Base-by-base conservation (phyloP, 2,113 vertebrate species). In the Phyllostomus hastatus region DNA sequence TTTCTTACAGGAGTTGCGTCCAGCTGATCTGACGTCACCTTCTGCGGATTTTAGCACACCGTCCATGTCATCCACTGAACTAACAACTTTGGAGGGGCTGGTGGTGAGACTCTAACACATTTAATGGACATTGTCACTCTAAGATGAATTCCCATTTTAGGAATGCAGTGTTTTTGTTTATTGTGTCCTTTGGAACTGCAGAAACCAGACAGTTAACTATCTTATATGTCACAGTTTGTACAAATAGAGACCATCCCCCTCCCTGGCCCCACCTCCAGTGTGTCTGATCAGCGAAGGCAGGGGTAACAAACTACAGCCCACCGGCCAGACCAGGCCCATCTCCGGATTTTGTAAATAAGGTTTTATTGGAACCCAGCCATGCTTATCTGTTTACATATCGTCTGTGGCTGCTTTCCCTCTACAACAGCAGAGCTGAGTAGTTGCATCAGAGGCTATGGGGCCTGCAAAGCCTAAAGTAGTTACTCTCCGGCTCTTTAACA, bases 261-360 rank as follows among this genome's bases (percentile, higher is more conserved):
- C 41, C 26, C 8, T 1, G 0, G 0, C 17, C 33, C 26, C 6
- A 0, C 19, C 38, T 15, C 7, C 3, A 15, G 19, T 69, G 35
- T 87, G 81, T 95, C 35, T 57, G 26, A 52, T 48, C 31, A 14
- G 80, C 41, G 41, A 38, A 64, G 46, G 15, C 26, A 24, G 35
- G 16, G 10, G 59, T 50, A 28, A 15, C n/a, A 67, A 57, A 82
- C 2, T 10, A 31, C 1, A 2, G n/a, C 5, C 43, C 54, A 10
- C 43, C 33, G 41, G 59, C 70, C 50, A 54, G 59, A 72, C 38
- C n/a, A 8, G 52, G 4, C 14, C 81, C 35, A 54, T 2, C 22
- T 64, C 78, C 31, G 59, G 48, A 64, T 59, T 59, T 59, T 82
- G 28, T 96, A 72, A 67, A 50, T 96, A 81, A 75, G 80, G 50